Evolutionary conservation across 2,888 invertebrate genomes (phyloP).

Genomic region (Trissolcus japonicus): DNA sequence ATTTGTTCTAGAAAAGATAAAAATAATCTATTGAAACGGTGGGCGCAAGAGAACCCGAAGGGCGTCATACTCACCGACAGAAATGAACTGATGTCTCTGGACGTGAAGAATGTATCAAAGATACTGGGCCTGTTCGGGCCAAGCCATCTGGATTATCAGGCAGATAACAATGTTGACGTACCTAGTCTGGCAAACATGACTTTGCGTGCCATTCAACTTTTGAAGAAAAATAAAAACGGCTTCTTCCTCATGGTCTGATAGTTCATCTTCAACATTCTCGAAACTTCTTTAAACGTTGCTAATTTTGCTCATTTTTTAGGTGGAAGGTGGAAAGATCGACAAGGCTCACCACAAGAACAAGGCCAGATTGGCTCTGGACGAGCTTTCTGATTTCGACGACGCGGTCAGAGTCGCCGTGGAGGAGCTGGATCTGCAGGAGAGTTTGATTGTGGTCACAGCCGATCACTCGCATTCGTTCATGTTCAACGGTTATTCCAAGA

Average conservation of each 20-base stretch:
- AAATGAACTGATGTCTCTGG: constrained; percentile 74
- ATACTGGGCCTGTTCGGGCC: constrained; percentile 79
- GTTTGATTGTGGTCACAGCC: constrained; percentile 82
- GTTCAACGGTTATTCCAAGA: constrained; percentile 80
- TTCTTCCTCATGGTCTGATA: constrained; percentile 77
- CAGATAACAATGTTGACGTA: constrained; percentile 76
- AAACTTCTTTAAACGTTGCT: background rate
- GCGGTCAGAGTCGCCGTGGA: constrained; percentile 79
- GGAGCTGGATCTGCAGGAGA: constrained; percentile 78
- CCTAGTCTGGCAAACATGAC: constrained; percentile 81
- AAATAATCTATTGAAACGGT: constrained; percentile 78
- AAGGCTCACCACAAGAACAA: constrained; percentile 82
- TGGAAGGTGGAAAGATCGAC: constrained; percentile 82
- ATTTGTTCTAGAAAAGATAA: constrained; percentile 78
- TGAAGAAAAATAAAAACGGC: constrained; percentile 77
- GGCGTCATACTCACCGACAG: constrained; percentile 74
- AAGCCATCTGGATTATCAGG: constrained; percentile 79
- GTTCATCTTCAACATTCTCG: background rate
- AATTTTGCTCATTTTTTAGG: constrained; percentile 62
- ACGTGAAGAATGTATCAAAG: constrained; percentile 75
- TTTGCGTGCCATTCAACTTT: constrained; percentile 78
- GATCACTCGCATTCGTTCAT: constrained; percentile 82
- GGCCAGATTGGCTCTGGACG: constrained; percentile 80
- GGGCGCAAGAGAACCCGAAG: constrained; percentile 76
- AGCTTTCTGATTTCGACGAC: constrained; percentile 81